A percentile compares a stretch with the other conserved stretches of the same genome.
Conservation (phyloP, 2,888 invertebrate genomes). For the Epirrhoe tristata region DNA sequence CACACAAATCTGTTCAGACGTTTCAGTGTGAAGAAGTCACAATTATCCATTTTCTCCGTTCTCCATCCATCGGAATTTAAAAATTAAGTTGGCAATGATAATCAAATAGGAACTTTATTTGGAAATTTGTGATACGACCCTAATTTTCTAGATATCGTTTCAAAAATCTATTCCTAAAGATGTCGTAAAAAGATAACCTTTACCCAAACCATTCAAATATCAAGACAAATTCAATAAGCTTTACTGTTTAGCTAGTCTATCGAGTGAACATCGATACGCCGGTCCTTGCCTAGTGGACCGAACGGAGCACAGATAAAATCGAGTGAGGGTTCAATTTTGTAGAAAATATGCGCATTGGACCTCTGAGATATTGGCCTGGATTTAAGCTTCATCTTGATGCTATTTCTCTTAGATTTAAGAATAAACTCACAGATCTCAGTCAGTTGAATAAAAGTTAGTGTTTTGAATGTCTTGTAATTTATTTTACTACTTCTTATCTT, state of each 20-base stretch:
- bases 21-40: too few species aligned
- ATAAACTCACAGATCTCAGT: not conserved
- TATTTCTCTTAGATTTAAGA: conserved; percentile 1
- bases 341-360: conserved; percentile 39
- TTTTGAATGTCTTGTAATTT: not conserved
- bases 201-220: conserved; percentile 28
- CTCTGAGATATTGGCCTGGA: conserved; percentile 26
- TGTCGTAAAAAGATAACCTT: conserved; percentile 13
- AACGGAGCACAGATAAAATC: conserved; percentile 36
- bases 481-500: not conserved
- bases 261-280: conserved; percentile 46
- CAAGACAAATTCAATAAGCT: conserved; percentile 48
- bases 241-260: conserved; percentile 48
- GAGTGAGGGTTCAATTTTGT: conserved; percentile 37
- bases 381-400: conserved; percentile 20
- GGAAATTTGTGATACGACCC: too few species aligned
- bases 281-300: conserved; percentile 37
- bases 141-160: too few species aligned
- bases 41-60: too few species aligned
- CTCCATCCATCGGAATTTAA: too few species aligned
- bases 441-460: not conserved
- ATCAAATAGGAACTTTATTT: too few species aligned
- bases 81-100: too few species aligned
- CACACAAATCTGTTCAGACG: too few species aligned
- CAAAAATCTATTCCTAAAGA: not conserved